These are phyloP conservation scores for Trididemnum clinides DNA, from an alignment of 23 tunicate genomes.

Conservation along the genomic window DNA sequence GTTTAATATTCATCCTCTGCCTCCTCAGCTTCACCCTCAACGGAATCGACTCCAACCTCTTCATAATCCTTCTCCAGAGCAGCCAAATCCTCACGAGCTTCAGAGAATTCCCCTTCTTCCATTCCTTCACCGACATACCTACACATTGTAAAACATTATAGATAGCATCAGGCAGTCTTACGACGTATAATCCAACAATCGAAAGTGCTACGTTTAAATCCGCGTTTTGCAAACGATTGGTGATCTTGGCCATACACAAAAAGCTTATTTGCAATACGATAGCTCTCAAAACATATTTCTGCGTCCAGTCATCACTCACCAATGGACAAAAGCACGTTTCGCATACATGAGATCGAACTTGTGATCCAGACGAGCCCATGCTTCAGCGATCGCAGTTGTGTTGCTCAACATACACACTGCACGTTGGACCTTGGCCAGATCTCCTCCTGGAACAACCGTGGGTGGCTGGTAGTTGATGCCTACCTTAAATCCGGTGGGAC, in stretches of 20 bases:
- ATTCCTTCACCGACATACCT: slow-evolving; percentile 79
- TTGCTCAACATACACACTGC: slow-evolving; percentile 96
- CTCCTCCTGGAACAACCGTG: slow-evolving; percentile 91
- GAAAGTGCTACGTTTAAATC: too few relatives aligned
- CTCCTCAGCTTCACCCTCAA: slow-evolving; percentile 65
- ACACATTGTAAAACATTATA: too few relatives aligned
- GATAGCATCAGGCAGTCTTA: too few relatives aligned
- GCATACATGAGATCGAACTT: slow-evolving; percentile 89
- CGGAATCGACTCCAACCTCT: slow-evolving; percentile 71
- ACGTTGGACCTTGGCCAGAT: slow-evolving; percentile 88
- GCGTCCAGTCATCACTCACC: slow-evolving; percentile 57
- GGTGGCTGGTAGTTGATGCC: slow-evolving; percentile 98
- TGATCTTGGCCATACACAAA: too few relatives aligned
- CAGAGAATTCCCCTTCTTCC: slow-evolving; percentile 64
- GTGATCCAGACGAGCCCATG: slow-evolving; percentile 93
- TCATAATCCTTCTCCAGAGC: slow-evolving; percentile 63
- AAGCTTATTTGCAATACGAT: too few relatives aligned
- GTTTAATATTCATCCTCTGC: slow-evolving; percentile 56
- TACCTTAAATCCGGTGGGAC: slow-evolving; percentile 95
- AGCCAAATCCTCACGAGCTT: slow-evolving; percentile 59
- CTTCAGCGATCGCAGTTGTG: slow-evolving; percentile 93
- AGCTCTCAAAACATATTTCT: too few relatives aligned
- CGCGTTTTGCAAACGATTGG: too few relatives aligned
- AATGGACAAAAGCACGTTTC: slow-evolving; percentile 93
- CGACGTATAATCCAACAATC: too few relatives aligned